These are phyloP conservation scores for Mechanitis mazaeus DNA, from an alignment of 2,888 invertebrate genomes.

Conservation along the genomic window DNA sequence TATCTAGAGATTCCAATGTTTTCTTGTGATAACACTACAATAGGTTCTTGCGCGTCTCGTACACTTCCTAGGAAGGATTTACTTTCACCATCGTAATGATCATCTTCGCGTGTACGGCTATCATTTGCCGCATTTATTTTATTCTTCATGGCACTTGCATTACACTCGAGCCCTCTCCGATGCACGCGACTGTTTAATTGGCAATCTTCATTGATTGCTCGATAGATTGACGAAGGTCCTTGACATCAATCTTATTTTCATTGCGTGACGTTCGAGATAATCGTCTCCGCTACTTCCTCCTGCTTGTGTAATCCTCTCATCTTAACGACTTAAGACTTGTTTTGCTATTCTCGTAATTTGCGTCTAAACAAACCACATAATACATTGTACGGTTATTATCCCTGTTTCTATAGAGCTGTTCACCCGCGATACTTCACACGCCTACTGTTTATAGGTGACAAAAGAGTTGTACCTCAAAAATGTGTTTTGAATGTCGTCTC, in stretches of 20 bases:
- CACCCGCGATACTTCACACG: slow-evolving; percentile 20
- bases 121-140: slow-evolving; percentile 27
- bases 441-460: slow-evolving; percentile 22
- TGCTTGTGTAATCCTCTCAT: slow-evolving; percentile 7
- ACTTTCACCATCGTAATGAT: slow-evolving; percentile 29
- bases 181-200: slow-evolving; percentile 45
- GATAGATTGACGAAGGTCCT: slow-evolving; percentile 29
- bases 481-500: slow-evolving; percentile 29
- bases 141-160: slow-evolving; percentile 32
- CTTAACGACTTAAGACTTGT: not conserved
- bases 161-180: slow-evolving; percentile 33
- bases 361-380: not conserved
- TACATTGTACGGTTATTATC: not conserved
- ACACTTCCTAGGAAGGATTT: slow-evolving; percentile 34
- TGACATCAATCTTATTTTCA: slow-evolving; percentile 43
- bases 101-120: slow-evolving; percentile 33
- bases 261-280: slow-evolving; percentile 39
- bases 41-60: slow-evolving; percentile 9
- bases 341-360: not conserved
- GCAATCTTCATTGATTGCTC: slow-evolving; percentile 51
- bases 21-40: slow-evolving; percentile 1
- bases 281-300: slow-evolving; percentile 14
- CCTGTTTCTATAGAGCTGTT: slow-evolving; percentile 4
- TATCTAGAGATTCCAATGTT: not conserved
- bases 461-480: slow-evolving; percentile 25